Conservation (phyloP, 2,797 vertebrate species). For the Gallirallus australis region DNA sequence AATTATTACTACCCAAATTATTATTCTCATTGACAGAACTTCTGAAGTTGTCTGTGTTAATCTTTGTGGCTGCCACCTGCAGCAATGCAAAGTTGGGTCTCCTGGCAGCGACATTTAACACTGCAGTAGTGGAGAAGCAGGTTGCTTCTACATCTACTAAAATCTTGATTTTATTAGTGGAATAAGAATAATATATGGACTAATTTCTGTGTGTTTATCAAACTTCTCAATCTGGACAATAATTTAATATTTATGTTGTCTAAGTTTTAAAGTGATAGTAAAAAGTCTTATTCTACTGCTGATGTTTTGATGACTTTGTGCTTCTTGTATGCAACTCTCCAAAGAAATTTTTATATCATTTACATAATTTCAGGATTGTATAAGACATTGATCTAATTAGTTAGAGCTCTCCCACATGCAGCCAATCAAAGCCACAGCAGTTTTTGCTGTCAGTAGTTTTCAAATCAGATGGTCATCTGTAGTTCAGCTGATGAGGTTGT, state of each 20-base stretch:
- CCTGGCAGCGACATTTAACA: background rate
- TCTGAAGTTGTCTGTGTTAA: background rate
- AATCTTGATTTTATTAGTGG: background rate
- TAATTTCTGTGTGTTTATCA: background rate
- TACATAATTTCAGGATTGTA: background rate
- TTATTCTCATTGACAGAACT: background rate
- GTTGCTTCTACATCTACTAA: background rate
- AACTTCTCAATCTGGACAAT: background rate
- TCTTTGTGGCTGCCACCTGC: background rate
- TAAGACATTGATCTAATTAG: background rate
- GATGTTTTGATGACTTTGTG: background rate
- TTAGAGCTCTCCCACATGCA: background rate
- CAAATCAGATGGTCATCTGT: background rate
- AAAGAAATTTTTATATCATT: background rate
- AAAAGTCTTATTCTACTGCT: background rate
- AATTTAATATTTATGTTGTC: background rate
- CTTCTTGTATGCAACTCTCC: background rate
- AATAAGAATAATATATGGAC: background rate
- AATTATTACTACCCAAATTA: background rate
- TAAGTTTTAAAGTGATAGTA: background rate
- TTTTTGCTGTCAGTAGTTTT: background rate
- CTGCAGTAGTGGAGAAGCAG: background rate
- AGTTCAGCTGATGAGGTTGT: background rate
- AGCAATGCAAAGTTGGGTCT: background rate
- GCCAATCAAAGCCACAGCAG: background rate